These are phyloP conservation scores for Xylota segnis DNA, from an alignment of 2,888 invertebrate genomes.

Conservation along the genomic window DNA sequence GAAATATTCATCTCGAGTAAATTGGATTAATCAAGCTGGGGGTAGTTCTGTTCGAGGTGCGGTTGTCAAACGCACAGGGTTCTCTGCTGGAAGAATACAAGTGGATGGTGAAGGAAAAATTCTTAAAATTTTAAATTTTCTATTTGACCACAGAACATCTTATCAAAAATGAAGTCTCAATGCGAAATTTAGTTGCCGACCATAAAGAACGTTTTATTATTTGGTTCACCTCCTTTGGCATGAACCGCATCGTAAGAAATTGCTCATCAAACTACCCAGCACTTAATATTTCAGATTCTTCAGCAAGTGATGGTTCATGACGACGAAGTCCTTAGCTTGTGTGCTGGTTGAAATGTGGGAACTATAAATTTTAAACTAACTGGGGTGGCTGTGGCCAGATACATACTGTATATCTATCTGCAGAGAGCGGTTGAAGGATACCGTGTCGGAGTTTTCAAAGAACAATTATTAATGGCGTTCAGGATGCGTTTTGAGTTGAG, in stretches of 20 bases:
- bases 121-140: not conserved
- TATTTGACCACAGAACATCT: not conserved
- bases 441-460: no score
- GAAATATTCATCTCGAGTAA: slow-evolving; percentile 22
- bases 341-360: not conserved
- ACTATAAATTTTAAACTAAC: not conserved
- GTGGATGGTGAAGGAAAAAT: not conserved
- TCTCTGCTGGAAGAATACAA: not conserved
- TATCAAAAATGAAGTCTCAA: not conserved
- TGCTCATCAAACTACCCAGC: not conserved
- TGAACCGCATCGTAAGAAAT: no score
- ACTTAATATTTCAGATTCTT: not conserved
- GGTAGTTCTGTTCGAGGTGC: slow-evolving; percentile 1
- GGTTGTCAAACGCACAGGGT: not conserved
- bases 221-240: not conserved
- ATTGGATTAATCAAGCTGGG: slow-evolving; percentile 24
- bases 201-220: not conserved
- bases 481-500: not conserved
- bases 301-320: not conserved
- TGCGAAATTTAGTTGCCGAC: not conserved
- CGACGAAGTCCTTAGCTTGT: not conserved
- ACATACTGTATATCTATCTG: no score
- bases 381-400: not conserved
- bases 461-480: not conserved
- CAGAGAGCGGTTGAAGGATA: not conserved